phyloP scores from a whole-genome alignment of 2,888 invertebrate genomes.

The Leptinotarsa haldemani region DNA sequence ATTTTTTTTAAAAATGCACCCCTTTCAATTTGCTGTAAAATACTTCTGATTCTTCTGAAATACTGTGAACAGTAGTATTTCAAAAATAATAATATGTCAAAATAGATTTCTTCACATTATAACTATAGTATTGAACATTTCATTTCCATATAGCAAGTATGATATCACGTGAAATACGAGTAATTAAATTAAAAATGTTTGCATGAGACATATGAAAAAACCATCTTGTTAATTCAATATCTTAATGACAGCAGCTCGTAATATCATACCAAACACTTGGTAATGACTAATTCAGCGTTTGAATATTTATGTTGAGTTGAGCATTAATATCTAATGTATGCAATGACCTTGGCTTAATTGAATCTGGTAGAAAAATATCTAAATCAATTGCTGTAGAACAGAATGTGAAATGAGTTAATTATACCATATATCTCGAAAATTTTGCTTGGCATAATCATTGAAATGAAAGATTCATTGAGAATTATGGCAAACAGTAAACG shows the following conservation, averaged over 20 bases:
- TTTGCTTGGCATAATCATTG: too few relatives aligned
- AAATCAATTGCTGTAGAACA: background rate
- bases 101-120: too few relatives aligned
- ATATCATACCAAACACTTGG: background rate
- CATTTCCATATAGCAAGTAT: too few relatives aligned
- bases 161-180: background rate
- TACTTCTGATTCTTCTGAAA: too few relatives aligned
- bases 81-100: too few relatives aligned
- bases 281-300: background rate
- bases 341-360: background rate
- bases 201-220: background rate
- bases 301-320: background rate
- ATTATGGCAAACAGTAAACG: too few relatives aligned
- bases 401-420: background rate
- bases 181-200: background rate
- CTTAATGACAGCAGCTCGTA: background rate
- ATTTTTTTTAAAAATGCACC: too few relatives aligned
- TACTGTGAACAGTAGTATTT: too few relatives aligned
- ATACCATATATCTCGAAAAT: too few relatives aligned
- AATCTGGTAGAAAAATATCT: background rate
- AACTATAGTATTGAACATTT: too few relatives aligned
- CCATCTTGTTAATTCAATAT: background rate
- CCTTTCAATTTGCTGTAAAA: too few relatives aligned
- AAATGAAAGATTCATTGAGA: too few relatives aligned
- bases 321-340: constrained; percentile 5